Percentiles rank a stretch among this genome's conserved stretches.
Evolutionary conservation across 2,888 invertebrate species (phyloP).

Genomic region (Epiperipatus broadwayi): DNA sequence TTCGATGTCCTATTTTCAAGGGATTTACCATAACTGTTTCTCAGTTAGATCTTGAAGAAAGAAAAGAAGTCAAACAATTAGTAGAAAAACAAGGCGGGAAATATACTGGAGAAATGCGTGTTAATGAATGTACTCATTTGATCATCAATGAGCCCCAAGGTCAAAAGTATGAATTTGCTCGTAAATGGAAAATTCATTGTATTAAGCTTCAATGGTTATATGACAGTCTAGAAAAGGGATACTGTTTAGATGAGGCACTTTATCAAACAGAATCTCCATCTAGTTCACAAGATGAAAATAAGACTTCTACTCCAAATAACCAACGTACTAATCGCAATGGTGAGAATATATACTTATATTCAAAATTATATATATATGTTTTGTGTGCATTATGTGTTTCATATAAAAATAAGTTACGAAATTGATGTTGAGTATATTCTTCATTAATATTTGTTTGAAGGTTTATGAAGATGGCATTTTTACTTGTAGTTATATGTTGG

Average conservation of each 20-base stretch:
- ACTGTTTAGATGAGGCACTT: constrained; percentile 26
- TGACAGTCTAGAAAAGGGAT: constrained; percentile 51
- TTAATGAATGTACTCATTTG: constrained; percentile 35
- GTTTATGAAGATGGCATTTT: too few species aligned
- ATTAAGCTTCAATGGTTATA: constrained; percentile 56
- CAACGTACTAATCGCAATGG: constrained; percentile 11
- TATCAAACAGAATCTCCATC: constrained; percentile 19
- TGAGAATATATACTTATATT: too few species aligned
- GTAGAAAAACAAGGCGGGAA: constrained; percentile 44
- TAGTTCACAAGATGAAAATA: neutral
- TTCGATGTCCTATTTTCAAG: constrained; percentile 52
- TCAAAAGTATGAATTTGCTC: constrained; percentile 47
- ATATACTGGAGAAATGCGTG: constrained; percentile 36
- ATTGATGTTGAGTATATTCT: too few species aligned
- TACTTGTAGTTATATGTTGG: too few species aligned
- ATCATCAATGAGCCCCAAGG: constrained; percentile 35
- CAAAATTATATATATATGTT: too few species aligned
- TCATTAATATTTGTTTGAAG: too few species aligned
- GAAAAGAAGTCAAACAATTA: constrained; percentile 42
- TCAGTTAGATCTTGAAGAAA: constrained; percentile 43
- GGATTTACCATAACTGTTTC: constrained; percentile 59
- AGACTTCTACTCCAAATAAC: constrained; percentile 16
- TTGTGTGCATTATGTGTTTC: too few species aligned
- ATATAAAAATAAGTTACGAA: too few species aligned
- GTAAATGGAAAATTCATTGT: constrained; percentile 42